Evolutionary conservation across 1,140 invertebrate genomes (phyloP), one percentile per base, ranked within the genome.

Genomic region (Sitobion miscanthi): DNA sequence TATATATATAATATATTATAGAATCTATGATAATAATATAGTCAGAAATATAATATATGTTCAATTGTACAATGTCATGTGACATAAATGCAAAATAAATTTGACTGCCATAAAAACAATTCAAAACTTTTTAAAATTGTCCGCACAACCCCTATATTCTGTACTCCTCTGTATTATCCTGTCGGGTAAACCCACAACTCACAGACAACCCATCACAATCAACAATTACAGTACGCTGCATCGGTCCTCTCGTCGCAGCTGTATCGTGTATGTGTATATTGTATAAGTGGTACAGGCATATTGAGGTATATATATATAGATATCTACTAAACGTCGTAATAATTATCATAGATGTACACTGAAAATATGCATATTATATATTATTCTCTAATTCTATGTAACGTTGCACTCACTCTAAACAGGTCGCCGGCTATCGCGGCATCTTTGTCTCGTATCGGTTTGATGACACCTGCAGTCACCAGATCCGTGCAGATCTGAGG

Each of bases 401-500:
- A 42, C 23, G 42, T 85, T 25, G n/a, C 45, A 95, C 95, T 96
- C 96, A 99, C 98, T 96, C 97, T 97, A 95, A 98, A 98, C 94
- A 97, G 95, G 94, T 97, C 96, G 14, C 96, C 95, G 62, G 96
- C 94, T 85, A 94, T 95, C 87, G 96, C n/a, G n/a, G 30, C 96
- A 95, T 97, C 96, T 94, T 96, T 97, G 94, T 97, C 96, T n/a
- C 96, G 96, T 94, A 98, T 96, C 95, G 98, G 97, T 93, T 97
- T 96, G 17, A 99, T 95, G 38, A 99, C 97, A 0, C 98, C 98
- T 89, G 97, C 97, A 69, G 97, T 97, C n/a, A 99, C 95, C n/a
- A 99, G 96, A 95, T 98, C 97, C 1, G 98, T 98, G 95, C 98
- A 98, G 95, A 98, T 97, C 95, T 98, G 97, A 38, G 97, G 97